Evolutionary conservation across 2,797 vertebrate species (phyloP), one percentile per base, ranked within the genome.

Genomic region (Phrynocephalus forsythii): DNA sequence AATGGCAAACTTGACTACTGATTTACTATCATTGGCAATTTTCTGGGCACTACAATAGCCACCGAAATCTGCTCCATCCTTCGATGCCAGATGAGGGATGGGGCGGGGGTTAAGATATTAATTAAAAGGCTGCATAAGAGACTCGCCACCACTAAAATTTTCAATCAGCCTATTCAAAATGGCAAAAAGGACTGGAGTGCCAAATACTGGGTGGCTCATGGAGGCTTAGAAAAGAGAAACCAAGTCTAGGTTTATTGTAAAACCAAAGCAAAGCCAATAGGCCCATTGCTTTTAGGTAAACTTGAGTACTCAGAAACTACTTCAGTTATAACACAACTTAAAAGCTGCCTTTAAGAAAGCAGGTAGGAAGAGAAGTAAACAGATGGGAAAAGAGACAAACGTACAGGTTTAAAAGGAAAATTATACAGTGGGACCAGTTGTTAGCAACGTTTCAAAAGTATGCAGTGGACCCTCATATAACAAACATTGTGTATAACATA

Each of bases 21-120:
- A 89, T 85, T 85, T 82, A 71, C 24, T 69, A 38, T 60, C 18
- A 60, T 20, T 77, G 71, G 83, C 69, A 52, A 85, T 52, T 56
- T 33, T 48, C 79, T 78, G 81, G 66, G 50, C 52, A 38, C 1
- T 8, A 72, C 67, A 88, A 48, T n/a, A 75, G 56, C 5, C 60
- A n/a, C 68, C 38, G 24, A 26, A 26, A 11, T 63, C 72, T 60
- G 79, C 20, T 85, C 79, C 48, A 83, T 56, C 15, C 20, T 13
- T 5, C 6, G 24, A 1, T 38, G 69, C 77, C 78, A 85, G 79
- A 26, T 52, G 69, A 75, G 26, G 69, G 20, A 15, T 72, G 73
- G 28, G 50, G 50, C 4, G 11, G 50, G 50, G 50, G 4, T 38
- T 38, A 38, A 10, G 38, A 26, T 82, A 77, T 75, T 76, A 85